Evolutionary conservation across 2,888 invertebrate species (phyloP), one percentile per base, ranked within the genome.

Genomic region (Drosophila stalkeri): DNA sequence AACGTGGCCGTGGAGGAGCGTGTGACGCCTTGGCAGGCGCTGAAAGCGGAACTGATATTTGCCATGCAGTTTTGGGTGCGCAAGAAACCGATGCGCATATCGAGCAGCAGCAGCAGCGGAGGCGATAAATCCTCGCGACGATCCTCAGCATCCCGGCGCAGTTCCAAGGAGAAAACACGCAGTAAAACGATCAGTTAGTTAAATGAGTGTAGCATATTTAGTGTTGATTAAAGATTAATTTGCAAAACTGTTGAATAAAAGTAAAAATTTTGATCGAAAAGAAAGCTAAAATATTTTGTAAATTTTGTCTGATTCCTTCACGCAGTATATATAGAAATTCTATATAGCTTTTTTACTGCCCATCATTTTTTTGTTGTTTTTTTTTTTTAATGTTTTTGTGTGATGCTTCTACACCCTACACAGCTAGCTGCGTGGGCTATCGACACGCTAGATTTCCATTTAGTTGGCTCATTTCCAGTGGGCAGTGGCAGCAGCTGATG

Each of bases 1-100:
- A 95, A 96, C 91, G 95, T 97, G 60, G 95, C 97, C 27, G 96
- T 96, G 0, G 95, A 95, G 73, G 96, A 97, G 92, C 96, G 95
- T 93, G 97, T 96, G 82, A 94, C 96, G 0, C 95, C 95, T 16
- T 93, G 94, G 67, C 95, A 96, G 88, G 97, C 96, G 0, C 94
- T 97, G 33, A 94, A 94, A 89, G 94, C 95, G 0, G 97, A 97
- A 90, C 84, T 97, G 0, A 93, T 94, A 57, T 97, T 97, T 91
- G 96, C 96, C 0, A 89, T 96, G 8, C 95, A 96, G 91, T 95
- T 97, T 82, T 95, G 95, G 94, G 95, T 95, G 73, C 95, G 95
- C 16, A 95, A 95, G 65, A 97, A 97, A 86, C 96, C 96, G 0
- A 96, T 96, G 64, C 86, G 89, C 11, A 91, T 90, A 55, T 86